phyloP scores from a whole-genome alignment of 2,797 vertebrate species.

The Alca torda region DNA sequence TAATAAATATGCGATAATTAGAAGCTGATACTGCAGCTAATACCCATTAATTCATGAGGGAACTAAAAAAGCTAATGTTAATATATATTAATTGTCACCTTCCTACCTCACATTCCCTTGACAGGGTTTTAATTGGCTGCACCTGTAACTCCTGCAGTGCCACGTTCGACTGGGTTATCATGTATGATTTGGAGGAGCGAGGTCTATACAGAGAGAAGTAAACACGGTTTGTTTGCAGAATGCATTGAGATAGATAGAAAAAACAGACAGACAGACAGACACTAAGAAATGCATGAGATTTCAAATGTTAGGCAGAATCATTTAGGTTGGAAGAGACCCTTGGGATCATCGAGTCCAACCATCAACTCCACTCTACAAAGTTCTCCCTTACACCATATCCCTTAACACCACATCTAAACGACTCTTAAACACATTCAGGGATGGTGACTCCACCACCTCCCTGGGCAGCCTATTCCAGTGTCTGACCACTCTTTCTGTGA shows the following conservation, averaged over 20 bases:
- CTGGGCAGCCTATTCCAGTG: too few relatives aligned
- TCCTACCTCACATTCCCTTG: not conserved
- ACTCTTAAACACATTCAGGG: too few relatives aligned
- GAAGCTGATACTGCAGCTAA: slow-evolving; percentile 17
- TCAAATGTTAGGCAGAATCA: not conserved
- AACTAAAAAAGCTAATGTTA: slow-evolving; percentile 19
- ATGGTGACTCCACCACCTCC: too few relatives aligned
- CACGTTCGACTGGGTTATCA: not conserved
- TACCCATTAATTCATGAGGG: slow-evolving; percentile 17
- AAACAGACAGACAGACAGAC: not conserved
- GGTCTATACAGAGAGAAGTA: not conserved
- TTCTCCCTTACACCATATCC: too few relatives aligned
- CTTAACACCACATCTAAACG: too few relatives aligned
- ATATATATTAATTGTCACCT: not conserved
- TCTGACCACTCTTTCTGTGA: too few relatives aligned
- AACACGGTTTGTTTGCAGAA: not conserved
- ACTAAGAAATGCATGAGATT: not conserved
- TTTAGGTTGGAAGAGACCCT: too few relatives aligned
- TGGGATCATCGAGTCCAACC: too few relatives aligned
- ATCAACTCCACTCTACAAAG: too few relatives aligned
- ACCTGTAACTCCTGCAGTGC: not conserved
- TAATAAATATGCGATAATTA: slow-evolving; percentile 19
- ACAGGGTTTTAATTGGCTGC: slow-evolving; percentile 23
- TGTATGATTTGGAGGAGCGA: not conserved
- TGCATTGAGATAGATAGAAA: not conserved